Base-by-base conservation (phyloP, 2,888 invertebrate species). In the Mallateleia sp. region DNA sequence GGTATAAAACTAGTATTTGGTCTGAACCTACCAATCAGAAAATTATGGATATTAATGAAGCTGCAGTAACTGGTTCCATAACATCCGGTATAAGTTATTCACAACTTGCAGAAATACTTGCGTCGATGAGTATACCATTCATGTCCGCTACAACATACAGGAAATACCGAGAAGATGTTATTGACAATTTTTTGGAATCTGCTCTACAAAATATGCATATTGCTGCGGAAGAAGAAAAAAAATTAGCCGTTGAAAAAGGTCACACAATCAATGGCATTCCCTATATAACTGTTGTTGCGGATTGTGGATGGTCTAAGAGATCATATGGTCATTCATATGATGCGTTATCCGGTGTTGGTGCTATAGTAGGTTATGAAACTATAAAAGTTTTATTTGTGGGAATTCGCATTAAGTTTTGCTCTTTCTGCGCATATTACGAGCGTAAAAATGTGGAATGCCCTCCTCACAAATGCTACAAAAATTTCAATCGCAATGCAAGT, bases 391-490 rank as follows among this genome's bases (percentile, higher is more conserved):
- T 82, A 24, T 75, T 67, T 56, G 64, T 67, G 28, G 74, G 64
- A 18, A 84, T 92, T 4, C 62, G 89, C 14, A 91, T 91, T 47
- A 92, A 92, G 71, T 90, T 82, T 64, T 92, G 78, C 58, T 22
- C 64, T 25, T 24, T 67, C 34, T 52, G 81, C 52, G 34, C 67
- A 20, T 67, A 75, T 66, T 54, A 69, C 60, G 72, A 85, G n/a
- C 38, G 69, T 22, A 54, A 69, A 54, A 50, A 50, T 50, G 8
- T 69, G 11, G 38, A 52, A 9, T 69, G 69, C 18, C 52, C 50
- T 8, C 9, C 22, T 38, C 69, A 69, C 64, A 50, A 25, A 8
- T 92, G 92, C 75, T 92, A 81, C 80, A 91, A 91, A 66, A 93
- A 93, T 80, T 93, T 90, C 88, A 7, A 75, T 11, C 80, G 89